Base-by-base conservation (phyloP, 2,888 invertebrate genomes). In the Acheta domesticus region DNA sequence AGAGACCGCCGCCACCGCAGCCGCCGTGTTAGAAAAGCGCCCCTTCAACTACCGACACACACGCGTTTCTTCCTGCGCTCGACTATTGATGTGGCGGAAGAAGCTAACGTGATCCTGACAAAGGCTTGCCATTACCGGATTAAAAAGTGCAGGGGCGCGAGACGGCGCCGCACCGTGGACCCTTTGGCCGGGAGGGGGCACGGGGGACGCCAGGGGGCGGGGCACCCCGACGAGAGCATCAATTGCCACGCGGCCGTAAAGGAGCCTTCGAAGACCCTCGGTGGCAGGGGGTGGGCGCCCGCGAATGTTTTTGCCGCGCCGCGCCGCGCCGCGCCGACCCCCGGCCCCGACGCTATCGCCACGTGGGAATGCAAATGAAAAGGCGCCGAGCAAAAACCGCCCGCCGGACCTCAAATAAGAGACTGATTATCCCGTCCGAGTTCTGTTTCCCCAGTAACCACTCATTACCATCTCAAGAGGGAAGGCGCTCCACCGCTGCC, bases 111-210 rank as follows among this genome's bases (percentile, higher is more conserved):
- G 77, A 77, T 80, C 77, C 75, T 80, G 80, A 80, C 80, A 80
- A 75, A 62, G 80, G 75, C 20, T 74, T 75, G 48, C 80, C 80
- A 80, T 80, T 80, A 80, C 78, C 74, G 62, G 78, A 80, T 80
- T 80, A 80, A 80, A 80, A 75, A 79, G 49, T 12, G 49, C 23
- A 19, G 49, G 75, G 19, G 49, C 75, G 49, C 21, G 48, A 36
- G 48, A 19, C 48, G 76, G 19, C 19, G 12, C 21, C 75, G 20
- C 21, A 21, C 3, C n/a, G 16, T 0, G 11, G 12, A 14, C 14
- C 75, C 14, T 21, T 75, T 23, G 23, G 8, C 1, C 11, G 14
- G 16, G 73, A 2, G n/a, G 36, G 36, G 36, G 36, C 23, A 23
- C 23, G 23, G 23, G 23, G 23, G 23, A 74, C 19, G 12, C n/a